A percentile compares a stretch with the other conserved stretches of the same genome.
Conservation (phyloP, 1,140 invertebrate genomes). For the Sipha flava region DNA sequence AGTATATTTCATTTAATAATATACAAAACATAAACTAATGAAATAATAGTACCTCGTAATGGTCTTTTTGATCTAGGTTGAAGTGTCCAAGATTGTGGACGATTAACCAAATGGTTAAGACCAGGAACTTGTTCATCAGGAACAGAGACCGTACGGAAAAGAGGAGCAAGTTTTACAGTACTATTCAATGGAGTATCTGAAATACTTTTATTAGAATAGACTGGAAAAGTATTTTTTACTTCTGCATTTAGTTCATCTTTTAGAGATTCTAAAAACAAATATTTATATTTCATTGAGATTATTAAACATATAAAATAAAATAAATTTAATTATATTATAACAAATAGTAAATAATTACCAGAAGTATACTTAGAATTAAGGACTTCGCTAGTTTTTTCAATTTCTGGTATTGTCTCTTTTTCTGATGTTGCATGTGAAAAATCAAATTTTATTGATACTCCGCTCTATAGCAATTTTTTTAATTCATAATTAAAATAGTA, state of each 20-base stretch:
- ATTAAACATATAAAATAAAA: neutral
- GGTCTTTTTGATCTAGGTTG: slow-evolving; percentile 16
- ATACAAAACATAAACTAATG: neutral
- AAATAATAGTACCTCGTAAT: neutral
- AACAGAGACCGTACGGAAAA: slow-evolving; percentile 13
- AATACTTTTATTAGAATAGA: neutral
- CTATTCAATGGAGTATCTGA: neutral
- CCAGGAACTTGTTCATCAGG: slow-evolving; percentile 24
- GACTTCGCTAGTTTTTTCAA: neutral
- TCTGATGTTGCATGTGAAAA: neutral
- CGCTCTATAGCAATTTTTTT: neutral
- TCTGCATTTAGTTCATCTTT: neutral
- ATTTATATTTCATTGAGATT: neutral
- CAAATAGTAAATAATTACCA: neutral
- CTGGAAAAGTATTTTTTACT: neutral
- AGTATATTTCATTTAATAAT: too few species aligned
- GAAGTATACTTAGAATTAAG: neutral
- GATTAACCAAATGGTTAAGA: slow-evolving; percentile 14
- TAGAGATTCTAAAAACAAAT: neutral
- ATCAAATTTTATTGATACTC: neutral
- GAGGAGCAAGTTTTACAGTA: neutral
- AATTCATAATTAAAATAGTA: too few species aligned
- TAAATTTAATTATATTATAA: neutral
- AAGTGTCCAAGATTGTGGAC: slow-evolving; percentile 6
- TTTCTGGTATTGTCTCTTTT: neutral